phyloP scores from a whole-genome alignment of 2,113 vertebrate genomes.

The Anolis sagrei region DNA sequence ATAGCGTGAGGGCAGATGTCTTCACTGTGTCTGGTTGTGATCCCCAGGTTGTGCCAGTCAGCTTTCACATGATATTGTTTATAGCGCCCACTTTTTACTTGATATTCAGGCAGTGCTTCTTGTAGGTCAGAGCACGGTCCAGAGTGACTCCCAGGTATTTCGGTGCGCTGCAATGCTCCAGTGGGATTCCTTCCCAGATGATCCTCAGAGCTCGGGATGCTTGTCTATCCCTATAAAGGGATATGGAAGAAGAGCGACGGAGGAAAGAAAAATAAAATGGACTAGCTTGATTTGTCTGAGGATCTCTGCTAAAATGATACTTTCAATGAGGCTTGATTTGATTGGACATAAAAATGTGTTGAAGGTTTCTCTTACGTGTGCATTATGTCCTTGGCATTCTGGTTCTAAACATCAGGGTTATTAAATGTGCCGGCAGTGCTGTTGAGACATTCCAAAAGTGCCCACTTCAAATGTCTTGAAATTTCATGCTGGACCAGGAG shows the following conservation, averaged over 20 bases:
- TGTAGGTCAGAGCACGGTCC: too few species aligned
- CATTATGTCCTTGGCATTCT: conserved; percentile 34
- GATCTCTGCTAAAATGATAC: conserved; percentile 40
- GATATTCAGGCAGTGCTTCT: too few species aligned
- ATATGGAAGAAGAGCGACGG: not conserved
- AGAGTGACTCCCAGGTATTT: too few species aligned
- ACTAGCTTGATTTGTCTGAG: conserved; percentile 49
- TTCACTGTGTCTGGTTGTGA: too few species aligned
- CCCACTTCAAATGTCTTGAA: not conserved
- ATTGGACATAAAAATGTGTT: conserved; percentile 32
- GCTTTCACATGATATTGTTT: too few species aligned
- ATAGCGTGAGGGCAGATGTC: too few species aligned
- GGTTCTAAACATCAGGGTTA: not conserved
- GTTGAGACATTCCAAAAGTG: not conserved
- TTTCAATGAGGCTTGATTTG: conserved; percentile 46
- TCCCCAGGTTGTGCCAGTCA: too few species aligned
- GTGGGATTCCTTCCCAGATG: too few species aligned
- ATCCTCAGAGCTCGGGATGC: too few species aligned
- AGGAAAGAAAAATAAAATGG: conserved; percentile 33
- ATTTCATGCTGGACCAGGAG: not conserved
- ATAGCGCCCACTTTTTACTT: too few species aligned
- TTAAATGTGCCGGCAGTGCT: not conserved
- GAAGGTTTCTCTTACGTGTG: conserved; percentile 29
- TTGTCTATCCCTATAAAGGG: too few species aligned
- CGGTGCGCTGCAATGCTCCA: too few species aligned